phyloP scores from a whole-genome alignment of 2,888 invertebrate species.

The Cheiracanthium punctorium region DNA sequence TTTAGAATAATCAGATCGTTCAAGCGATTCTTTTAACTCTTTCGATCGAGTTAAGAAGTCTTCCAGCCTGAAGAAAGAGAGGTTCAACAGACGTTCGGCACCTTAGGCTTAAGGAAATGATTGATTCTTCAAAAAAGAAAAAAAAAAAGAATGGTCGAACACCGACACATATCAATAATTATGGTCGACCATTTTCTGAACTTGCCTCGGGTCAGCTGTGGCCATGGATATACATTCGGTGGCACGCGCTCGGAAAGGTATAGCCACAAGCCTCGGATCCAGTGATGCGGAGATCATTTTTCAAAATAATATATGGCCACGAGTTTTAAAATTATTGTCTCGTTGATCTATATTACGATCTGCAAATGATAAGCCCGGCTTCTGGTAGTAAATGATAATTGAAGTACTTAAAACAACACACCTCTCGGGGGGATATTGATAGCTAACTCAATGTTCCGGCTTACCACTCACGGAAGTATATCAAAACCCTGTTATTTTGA shows the following conservation, averaged over 20 bases:
- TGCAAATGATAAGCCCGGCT: neutral
- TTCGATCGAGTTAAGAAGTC: conserved; percentile 31
- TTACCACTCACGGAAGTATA: conserved; percentile 32
- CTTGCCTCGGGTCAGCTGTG: conserved; percentile 57
- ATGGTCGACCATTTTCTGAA: conserved; percentile 12
- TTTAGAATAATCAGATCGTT: conserved; percentile 59
- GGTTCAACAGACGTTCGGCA: conserved; percentile 62
- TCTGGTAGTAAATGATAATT: conserved; percentile 37
- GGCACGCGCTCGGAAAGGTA: conserved; percentile 34
- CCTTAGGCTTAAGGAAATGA: conserved; percentile 38
- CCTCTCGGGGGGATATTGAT: conserved; percentile 35
- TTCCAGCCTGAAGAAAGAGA: conserved; percentile 27
- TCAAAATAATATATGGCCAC: conserved; percentile 44
- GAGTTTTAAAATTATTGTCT: conserved; percentile 21
- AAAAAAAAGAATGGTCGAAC: conserved; percentile 21
- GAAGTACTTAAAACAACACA: conserved; percentile 29
- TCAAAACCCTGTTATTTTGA: conserved; percentile 28
- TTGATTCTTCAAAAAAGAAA: conserved; percentile 27
- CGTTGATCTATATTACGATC: conserved; percentile 25
- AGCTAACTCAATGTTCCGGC: conserved; percentile 43
- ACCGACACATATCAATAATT: conserved; percentile 39
- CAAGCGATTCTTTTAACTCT: conserved; percentile 67
- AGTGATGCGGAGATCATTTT: conserved; percentile 26
- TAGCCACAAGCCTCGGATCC: conserved; percentile 44
- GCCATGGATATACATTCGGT: conserved; percentile 22